Evolutionary conservation across 2,113 vertebrate genomes (phyloP).

Genomic region (Perca schrenkii): DNA sequence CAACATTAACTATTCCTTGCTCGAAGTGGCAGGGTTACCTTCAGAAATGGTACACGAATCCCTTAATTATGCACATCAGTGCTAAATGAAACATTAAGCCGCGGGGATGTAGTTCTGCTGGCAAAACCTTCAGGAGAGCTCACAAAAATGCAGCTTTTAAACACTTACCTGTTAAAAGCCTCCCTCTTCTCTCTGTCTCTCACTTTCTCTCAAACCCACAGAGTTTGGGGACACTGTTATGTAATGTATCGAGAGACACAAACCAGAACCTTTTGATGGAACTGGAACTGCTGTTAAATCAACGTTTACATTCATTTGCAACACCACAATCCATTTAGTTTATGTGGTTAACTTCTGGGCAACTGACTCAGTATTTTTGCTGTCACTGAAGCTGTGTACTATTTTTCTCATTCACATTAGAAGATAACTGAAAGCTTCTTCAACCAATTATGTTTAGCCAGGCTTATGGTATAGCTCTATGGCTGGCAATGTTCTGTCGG

Average conservation of each 20-base stretch:
- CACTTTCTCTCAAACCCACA: conserved; percentile 18
- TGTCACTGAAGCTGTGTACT: neutral
- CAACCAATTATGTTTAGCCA: neutral
- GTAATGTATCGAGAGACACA: neutral
- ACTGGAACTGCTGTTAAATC: neutral
- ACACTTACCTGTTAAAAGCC: conserved; percentile 43
- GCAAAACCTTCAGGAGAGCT: conserved; percentile 41
- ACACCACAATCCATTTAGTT: neutral
- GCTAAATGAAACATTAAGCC: conserved; percentile 64
- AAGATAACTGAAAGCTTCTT: neutral
- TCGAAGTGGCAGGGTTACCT: conserved; percentile 50
- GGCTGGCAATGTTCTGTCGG: neutral
- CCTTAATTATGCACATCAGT: conserved; percentile 62
- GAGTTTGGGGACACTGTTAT: conserved; percentile 1
- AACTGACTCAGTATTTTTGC: neutral
- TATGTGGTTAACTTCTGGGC: neutral
- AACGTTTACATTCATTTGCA: neutral
- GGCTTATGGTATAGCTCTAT: neutral
- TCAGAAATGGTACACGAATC: conserved; percentile 46
- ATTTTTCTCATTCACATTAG: neutral
- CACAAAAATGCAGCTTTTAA: conserved; percentile 24
- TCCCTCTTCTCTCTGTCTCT: conserved; percentile 9
- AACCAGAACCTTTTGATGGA: neutral
- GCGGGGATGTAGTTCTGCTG: conserved; percentile 22
- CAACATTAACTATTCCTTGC: conserved; percentile 52